These are phyloP conservation scores for Phenacoccus solenopsis DNA, from an alignment of 1,140 invertebrate genomes.

Conservation along the genomic window DNA sequence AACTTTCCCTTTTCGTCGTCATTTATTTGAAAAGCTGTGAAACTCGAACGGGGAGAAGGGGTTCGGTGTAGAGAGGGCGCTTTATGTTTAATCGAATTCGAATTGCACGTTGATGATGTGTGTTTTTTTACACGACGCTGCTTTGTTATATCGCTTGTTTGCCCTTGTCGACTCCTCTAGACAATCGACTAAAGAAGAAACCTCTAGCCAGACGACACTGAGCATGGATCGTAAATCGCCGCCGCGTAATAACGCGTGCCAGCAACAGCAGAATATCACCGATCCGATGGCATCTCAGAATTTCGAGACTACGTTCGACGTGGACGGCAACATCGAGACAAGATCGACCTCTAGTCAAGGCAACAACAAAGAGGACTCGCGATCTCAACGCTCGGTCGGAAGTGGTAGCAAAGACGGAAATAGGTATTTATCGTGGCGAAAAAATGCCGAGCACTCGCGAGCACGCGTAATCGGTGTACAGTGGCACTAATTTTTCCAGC, in stretches of 20 bases:
- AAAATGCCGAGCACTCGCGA: no score
- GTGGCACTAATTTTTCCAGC: no score
- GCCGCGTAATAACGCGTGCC: background rate
- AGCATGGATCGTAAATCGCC: background rate
- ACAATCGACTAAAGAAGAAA: slow-evolving; percentile 26
- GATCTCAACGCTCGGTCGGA: slow-evolving; percentile 43
- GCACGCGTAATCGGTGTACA: no score
- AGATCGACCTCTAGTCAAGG: slow-evolving; percentile 34
- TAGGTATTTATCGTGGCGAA: slow-evolving; percentile 21
- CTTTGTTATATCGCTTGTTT: background rate
- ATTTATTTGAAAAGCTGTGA: no score
- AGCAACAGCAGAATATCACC: background rate
- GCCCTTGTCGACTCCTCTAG: slow-evolving; percentile 19
- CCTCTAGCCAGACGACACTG: slow-evolving; percentile 21
- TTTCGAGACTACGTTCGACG: slow-evolving; percentile 69
- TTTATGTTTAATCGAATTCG: no score
- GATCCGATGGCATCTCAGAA: slow-evolving; percentile 39
- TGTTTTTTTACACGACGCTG: no score
- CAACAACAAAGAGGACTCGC: slow-evolving; percentile 50
- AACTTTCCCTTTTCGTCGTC: no score
- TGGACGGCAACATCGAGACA: slow-evolving; percentile 71
- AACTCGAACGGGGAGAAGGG: no score
- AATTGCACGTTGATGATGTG: no score
- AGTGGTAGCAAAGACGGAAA: slow-evolving; percentile 42
- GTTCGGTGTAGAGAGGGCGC: no score